Base-by-base conservation (phyloP, 2,113 vertebrate species). In the Otis tarda region DNA sequence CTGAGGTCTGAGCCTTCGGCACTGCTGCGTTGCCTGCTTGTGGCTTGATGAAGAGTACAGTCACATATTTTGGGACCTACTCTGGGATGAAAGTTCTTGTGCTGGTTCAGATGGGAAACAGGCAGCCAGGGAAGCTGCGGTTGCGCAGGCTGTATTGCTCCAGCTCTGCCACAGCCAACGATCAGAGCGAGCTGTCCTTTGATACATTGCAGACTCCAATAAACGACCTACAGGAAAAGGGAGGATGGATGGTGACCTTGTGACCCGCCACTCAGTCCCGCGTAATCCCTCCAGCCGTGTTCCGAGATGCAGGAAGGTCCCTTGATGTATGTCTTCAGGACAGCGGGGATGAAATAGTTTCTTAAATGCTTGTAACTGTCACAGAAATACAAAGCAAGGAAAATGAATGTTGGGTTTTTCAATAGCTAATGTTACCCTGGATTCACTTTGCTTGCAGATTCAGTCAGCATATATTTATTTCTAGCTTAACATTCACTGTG, bases 341-440 rank as follows among this genome's bases (percentile, higher is more conserved):
- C 37, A 88, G 61, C 0, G 11, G 53, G 8, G 21, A 71, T 61
- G 88, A 37, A 63, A 70, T 96, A 82, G 89, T 70, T 89, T 76
- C 60, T 43, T 25, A 35, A n/a, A 15, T 9, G 43, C 90, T 89
- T 84, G 95, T 68, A 85, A 55, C 81, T 75, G 94, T 69, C 92
- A 83, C 31, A 52, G 85, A 93, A 97, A 81, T 25, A 92, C 94
- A 90, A 76, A 87, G 81, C 65, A 14, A 86, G 82, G 35, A 52
- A 47, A 85, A 87, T 7, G 59, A 90, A 78, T 8, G 53, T 23
- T 41, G 20, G 4, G 7, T 9, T 76, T 95, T 94, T 93, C 95
- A 23, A 31, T 25, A 61, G 93, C 83, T 55, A n/a, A 56, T 4
- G 2, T 47, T 55, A 55, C 59, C 85, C 79, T 10, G 69, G 13